Evolutionary conservation across 2,113 vertebrate species (phyloP).

Genomic region (Actenoides lindsayi): DNA sequence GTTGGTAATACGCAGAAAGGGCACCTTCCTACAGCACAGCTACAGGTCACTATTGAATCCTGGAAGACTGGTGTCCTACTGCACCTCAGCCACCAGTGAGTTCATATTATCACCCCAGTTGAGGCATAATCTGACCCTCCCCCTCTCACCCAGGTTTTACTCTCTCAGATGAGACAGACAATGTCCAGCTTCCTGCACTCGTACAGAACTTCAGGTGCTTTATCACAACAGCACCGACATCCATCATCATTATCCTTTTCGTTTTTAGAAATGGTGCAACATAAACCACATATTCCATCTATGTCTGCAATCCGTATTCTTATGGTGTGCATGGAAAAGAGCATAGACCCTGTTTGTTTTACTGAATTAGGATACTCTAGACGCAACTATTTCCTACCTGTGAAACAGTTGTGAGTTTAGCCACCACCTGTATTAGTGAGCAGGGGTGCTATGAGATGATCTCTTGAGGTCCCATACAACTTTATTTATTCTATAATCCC

Average conservation of each 20-base stretch:
- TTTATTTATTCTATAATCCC: fast-evolving
- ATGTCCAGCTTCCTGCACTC: background rate
- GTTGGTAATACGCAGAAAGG: background rate
- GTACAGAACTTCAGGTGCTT: background rate
- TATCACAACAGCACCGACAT: background rate
- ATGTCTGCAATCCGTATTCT: background rate
- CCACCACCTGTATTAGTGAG: fast-evolving
- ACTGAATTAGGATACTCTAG: background rate
- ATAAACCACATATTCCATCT: background rate
- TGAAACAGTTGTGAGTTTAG: background rate
- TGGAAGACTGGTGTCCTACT: background rate
- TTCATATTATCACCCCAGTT: fast-evolving
- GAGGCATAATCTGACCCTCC: background rate
- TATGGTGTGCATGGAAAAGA: background rate
- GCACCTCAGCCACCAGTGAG: background rate
- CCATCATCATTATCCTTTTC: fast-evolving
- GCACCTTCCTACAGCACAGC: background rate
- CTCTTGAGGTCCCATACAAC: background rate
- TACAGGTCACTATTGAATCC: fast-evolving
- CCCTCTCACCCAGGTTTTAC: background rate
- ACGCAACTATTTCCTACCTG: background rate
- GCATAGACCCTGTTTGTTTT: too few species aligned
- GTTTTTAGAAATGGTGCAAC: background rate
- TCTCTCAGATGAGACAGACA: background rate
- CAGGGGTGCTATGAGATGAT: background rate